Evolutionary conservation across 23 tunicate genomes (phyloP), one percentile per base, ranked within the genome.

Genomic region (Corella eumyota): DNA sequence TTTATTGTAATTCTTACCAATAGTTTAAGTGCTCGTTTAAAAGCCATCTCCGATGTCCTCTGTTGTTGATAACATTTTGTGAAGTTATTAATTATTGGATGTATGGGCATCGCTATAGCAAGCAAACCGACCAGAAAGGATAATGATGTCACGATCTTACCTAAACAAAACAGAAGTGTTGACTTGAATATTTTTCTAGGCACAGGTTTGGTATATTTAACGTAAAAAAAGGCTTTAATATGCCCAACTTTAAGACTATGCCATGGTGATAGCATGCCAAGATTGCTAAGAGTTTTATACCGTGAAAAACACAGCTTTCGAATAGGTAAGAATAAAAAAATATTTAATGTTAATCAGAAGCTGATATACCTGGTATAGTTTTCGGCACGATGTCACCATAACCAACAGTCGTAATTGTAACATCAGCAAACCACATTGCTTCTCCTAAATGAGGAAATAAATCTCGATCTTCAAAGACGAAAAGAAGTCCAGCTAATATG

Each of bases 61-160:
- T 63, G 48, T 32, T 50, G 61, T 23, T 53, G 26, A 40, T 78
- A 78, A 65, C 63, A 78, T 32, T 62, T 32, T 0, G 76, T 58
- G 36, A 78, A 78, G 60, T 78, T 78, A 1, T 76, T 24, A 27
- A 78, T 78, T 4, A 78, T 69, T 9, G 85, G 85, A 61, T 78
- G 85, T n/a, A 69, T 78, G 15, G 85, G 85, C 9, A 78, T 66
- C n/a, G 78, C 85, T 1, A 78, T 69, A 0, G 68, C 85, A 5
- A 78, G 28, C 7, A 78, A 45, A 5, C 85, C 85, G 23, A 69
- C 30, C 21, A 78, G 36, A 36, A 78, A 69, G 4, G 85, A 67
- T 35, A 58, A 22, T 37, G 85, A 67, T 31, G 76, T 65, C 57
- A 78, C 62, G n/a, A 78, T 50, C 61, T 78, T 78, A 22, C 85